Evolutionary conservation across 2,888 invertebrate species (phyloP), one percentile per base, ranked within the genome.

Genomic region (Glaucopsyche alexis): DNA sequence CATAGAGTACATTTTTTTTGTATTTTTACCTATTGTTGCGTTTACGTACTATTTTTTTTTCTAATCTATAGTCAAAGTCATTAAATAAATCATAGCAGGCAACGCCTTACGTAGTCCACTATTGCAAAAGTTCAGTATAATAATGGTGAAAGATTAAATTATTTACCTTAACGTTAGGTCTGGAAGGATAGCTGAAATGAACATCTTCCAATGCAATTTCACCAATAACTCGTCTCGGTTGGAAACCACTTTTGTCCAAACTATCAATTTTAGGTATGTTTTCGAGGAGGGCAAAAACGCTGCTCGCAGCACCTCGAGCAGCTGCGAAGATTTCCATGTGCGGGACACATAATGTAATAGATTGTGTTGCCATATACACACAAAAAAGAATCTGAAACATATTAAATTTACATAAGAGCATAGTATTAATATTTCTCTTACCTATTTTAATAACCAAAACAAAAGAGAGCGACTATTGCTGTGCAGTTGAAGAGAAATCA

Each of bases 131-230:
- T 29, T 29, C 1, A 29, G 29, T 29, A 29, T 29, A 29, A 29
- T 29, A 29, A 29, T 29, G 29, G 29, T 4, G 42, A 7, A 5
- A 3, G 8, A 1, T 42, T 42, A 70, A 45, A 49, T 14, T 7
- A 55, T 16, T n/a, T 83, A 95, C 95, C 89, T 94, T 94, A 0
- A 96, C 95, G 79, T 96, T 95, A 16, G 95, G 94, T 71, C 98
- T 88, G 0, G 97, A 95, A 0, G 98, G 98, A 84, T 98, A 98
- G 71, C 94, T 93, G 82, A 98, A 98, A 79, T 94, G 91, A 1
- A 97, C 94, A 77, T 95, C 93, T 77, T 94, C 94, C 78, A 97
- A 94, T 75, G 94, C 90, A 49, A 98, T 95, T 71, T 95, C 94
- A 0, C 97, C 97, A 4, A 85, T 88, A 0, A 95, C 93, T 66